Conservation (phyloP, 1,140 invertebrate species). For the Drosophila pallidifrons region DNA sequence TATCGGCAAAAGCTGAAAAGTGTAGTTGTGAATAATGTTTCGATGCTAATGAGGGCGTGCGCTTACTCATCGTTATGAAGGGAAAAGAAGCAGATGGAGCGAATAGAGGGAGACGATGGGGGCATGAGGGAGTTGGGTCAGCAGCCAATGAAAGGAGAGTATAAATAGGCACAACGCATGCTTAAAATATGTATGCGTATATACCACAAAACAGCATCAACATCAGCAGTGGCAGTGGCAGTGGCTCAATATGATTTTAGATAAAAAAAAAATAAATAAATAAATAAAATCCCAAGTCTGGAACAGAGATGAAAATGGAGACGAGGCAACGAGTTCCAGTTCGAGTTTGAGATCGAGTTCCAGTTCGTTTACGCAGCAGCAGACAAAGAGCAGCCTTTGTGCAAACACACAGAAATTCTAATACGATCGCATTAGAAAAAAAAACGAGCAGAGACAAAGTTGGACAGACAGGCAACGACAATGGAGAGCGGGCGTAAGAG, state of each 20-base stretch:
- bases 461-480: conserved; percentile 15
- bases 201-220: conserved; percentile 10
- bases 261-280: conserved; percentile 34
- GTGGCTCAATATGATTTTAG: conserved; percentile 35
- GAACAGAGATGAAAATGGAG: conserved; percentile 21
- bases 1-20: conserved; percentile 29
- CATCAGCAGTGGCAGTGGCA: conserved; percentile 1
- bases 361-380: conserved; percentile 38
- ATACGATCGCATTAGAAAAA: conserved; percentile 56
- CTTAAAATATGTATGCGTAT: conserved; percentile 45
- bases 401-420: conserved; percentile 52
- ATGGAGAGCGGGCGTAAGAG: conserved; percentile 42
- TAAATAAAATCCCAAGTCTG: conserved; percentile 7
- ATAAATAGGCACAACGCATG: conserved; percentile 63
- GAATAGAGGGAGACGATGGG: neutral
- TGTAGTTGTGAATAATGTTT: conserved; percentile 59
- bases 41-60: conserved; percentile 67
- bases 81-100: neutral
- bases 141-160: conserved; percentile 48
- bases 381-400: conserved; percentile 66
- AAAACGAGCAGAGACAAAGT: conserved; percentile 26
- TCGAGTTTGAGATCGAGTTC: conserved; percentile 30
- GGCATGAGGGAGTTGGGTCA: conserved; percentile 19
- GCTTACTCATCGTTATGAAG: conserved; percentile 62
- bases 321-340: conserved; percentile 18